Evolutionary conservation across 2,113 vertebrate genomes (phyloP).

Genomic region (Peromyscus leucopus): DNA sequence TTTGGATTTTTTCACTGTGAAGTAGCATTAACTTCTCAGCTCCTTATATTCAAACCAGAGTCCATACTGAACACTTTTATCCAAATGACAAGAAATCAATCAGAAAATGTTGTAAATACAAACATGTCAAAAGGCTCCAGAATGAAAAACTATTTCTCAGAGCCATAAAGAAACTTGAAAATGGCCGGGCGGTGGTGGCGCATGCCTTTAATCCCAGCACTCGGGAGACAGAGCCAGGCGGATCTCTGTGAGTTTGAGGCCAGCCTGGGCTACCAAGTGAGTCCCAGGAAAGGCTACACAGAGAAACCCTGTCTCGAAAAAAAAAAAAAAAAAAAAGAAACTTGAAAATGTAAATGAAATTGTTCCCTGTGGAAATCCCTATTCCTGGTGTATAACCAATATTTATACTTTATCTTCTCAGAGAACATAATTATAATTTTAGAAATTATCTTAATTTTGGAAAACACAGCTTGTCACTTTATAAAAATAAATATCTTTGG

Average conservation of each 20-base stretch:
- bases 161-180: neutral
- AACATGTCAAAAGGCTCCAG: neutral
- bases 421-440: neutral
- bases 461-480: neutral
- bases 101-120: neutral
- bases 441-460: neutral
- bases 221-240: no score
- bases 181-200: no score
- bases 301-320: no score
- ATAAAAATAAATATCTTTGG: neutral
- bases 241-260: no score
- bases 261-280: no score
- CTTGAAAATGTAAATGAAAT: neutral
- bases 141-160: neutral
- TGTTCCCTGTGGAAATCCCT: neutral
- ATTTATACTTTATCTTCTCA: neutral
- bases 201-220: no score
- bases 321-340: no score
- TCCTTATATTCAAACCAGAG: neutral
- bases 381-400: neutral
- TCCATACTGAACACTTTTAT: neutral
- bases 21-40: neutral
- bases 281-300: no score
- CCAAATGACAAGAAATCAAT: neutral
- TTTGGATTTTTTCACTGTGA: neutral